Percentiles rank a stretch among this genome's conserved stretches.
These are phyloP conservation scores for Campoplex nolae DNA, from an alignment of 2,888 invertebrate genomes.

Conservation along the genomic window DNA sequence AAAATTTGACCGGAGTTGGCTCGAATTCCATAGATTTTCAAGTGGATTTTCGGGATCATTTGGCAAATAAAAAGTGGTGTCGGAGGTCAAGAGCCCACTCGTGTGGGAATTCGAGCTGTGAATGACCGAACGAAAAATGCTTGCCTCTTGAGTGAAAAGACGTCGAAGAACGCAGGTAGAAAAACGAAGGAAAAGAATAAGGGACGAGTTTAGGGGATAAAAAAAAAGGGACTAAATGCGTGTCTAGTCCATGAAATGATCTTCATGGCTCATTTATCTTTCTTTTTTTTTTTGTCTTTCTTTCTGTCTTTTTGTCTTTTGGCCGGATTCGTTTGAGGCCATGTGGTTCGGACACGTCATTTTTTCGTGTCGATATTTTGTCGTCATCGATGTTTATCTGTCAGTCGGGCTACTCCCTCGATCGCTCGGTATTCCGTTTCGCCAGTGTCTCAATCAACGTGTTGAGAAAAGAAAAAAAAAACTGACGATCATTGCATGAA, in stretches of 20 bases:
- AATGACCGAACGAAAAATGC: conserved; percentile 36
- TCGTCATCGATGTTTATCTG: conserved; percentile 28
- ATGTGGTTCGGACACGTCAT: conserved; percentile 11
- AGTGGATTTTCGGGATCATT: conserved; percentile 34
- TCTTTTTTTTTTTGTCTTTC: conserved; percentile 20
- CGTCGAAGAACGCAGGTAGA: conserved; percentile 50
- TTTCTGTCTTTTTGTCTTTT: too few relatives aligned
- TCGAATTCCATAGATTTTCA: conserved; percentile 30
- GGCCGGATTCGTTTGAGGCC: conserved; percentile 28
- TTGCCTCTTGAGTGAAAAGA: conserved; percentile 27
- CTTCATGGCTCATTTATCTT: conserved; percentile 6
- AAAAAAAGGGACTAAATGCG: neutral
- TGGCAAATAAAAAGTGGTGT: conserved; percentile 6
- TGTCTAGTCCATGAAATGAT: conserved; percentile 27
- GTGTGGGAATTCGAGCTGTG: conserved; percentile 22
- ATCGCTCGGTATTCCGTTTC: conserved; percentile 8
- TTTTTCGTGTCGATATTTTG: conserved; percentile 41
- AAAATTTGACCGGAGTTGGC: neutral
- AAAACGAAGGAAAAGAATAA: conserved; percentile 16
- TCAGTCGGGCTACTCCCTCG: conserved; percentile 18
- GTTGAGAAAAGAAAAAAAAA: neutral
- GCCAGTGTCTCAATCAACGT: conserved; percentile 37
- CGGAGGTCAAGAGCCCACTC: conserved; percentile 1
- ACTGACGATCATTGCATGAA: too few relatives aligned
- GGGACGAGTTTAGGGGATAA: conserved; percentile 36